Percentiles rank a stretch among this genome's conserved stretches.
Evolutionary conservation across 2,797 vertebrate species (phyloP).

Genomic region (Streptopelia turtur): DNA sequence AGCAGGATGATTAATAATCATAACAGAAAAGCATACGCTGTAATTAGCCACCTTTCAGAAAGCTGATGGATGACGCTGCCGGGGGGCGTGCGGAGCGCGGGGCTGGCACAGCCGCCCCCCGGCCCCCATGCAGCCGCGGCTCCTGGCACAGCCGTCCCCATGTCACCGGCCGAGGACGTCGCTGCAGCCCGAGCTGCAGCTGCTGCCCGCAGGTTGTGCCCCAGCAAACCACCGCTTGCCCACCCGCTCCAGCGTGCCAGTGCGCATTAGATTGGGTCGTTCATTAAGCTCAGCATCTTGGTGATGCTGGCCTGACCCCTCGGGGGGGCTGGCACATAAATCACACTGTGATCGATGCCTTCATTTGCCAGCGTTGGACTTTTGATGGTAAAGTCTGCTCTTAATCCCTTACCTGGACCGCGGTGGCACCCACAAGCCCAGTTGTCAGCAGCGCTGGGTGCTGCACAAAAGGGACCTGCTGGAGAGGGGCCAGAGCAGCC

Average conservation of each 20-base stretch:
- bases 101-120: background rate
- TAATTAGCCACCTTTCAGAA: conserved; percentile 31
- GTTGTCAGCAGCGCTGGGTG: accelerated
- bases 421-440: accelerated
- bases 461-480: background rate
- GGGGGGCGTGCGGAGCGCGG: background rate
- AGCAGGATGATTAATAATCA: conserved; percentile 22
- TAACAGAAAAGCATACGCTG: conserved; percentile 14
- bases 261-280: background rate
- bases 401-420: background rate
- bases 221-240: background rate
- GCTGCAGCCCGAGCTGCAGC: background rate
- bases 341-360: background rate
- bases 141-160: background rate
- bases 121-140: background rate
- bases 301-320: background rate
- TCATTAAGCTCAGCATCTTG: background rate
- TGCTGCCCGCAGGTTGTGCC: background rate
- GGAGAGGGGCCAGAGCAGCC: no score
- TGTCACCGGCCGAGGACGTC: accelerated
- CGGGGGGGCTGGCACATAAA: background rate
- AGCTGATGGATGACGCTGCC: conserved; percentile 22
- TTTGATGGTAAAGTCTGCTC: background rate
- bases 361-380: background rate
- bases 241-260: background rate